Evolutionary conservation across 1,140 invertebrate species (phyloP).

Genomic region (Drosophila equinoxialis): DNA sequence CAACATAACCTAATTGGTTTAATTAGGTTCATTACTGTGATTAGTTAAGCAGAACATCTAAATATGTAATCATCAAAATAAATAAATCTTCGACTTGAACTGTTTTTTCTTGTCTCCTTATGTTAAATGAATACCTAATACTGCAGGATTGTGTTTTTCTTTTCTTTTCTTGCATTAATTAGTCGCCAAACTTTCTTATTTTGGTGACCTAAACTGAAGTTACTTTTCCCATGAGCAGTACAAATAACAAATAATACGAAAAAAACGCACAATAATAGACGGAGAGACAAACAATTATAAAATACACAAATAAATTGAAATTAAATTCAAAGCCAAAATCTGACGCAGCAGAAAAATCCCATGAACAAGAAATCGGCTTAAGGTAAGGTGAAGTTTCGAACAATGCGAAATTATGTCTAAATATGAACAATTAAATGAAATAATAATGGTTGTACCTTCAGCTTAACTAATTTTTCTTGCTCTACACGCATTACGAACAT

Average conservation of each 20-base stretch:
- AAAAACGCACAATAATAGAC: background rate
- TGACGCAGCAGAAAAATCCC: slow-evolving; percentile 16
- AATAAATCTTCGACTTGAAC: background rate
- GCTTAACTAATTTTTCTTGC: slow-evolving; percentile 19
- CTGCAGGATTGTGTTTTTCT: background rate
- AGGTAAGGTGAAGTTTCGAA: slow-evolving; percentile 9
- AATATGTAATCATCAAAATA: background rate
- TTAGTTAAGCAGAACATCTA: background rate
- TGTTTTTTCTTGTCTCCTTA: background rate
- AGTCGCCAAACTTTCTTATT: slow-evolving; percentile 1
- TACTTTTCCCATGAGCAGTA: slow-evolving; percentile 1
- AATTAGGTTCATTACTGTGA: background rate
- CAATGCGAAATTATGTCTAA: slow-evolving; percentile 32
- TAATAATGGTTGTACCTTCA: slow-evolving; percentile 25
- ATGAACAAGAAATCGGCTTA: slow-evolving; percentile 20
- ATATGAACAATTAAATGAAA: slow-evolving; percentile 35
- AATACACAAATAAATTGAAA: slow-evolving; percentile 22
- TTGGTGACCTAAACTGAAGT: background rate
- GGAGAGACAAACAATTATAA: slow-evolving; percentile 21
- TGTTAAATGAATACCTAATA: background rate
- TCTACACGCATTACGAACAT: slow-evolving; percentile 12
- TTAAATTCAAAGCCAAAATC: slow-evolving; percentile 19
- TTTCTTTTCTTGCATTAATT: background rate
- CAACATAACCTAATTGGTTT: background rate
- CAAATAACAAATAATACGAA: background rate